Evolutionary conservation across 2,888 invertebrate species (phyloP).

Genomic region (Autographa pulchrina): DNA sequence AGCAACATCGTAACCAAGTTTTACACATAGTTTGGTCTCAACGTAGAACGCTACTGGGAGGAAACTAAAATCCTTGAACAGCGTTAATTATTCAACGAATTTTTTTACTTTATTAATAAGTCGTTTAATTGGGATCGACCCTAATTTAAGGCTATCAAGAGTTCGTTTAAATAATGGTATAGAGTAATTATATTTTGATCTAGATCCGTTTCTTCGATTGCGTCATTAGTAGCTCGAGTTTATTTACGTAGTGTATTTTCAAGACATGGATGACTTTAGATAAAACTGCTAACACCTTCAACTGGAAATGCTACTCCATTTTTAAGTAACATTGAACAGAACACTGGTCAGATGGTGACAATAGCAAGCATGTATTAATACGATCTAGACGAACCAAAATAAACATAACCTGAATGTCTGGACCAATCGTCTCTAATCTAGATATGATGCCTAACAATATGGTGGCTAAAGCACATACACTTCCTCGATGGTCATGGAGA

Average conservation of each 20-base stretch:
- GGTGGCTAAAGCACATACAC: conserved; percentile 39
- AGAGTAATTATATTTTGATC: too few species aligned
- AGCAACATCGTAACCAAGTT: background rate
- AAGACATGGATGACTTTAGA: too few species aligned
- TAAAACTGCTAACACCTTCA: too few species aligned
- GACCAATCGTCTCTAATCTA: conserved; percentile 34
- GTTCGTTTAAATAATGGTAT: background rate
- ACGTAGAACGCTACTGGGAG: background rate
- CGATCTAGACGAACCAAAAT: background rate
- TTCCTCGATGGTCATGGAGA: conserved; percentile 49
- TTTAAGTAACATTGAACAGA: background rate
- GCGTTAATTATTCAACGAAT: background rate
- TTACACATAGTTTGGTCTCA: background rate
- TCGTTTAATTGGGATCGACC: background rate
- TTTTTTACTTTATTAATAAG: conserved; percentile 2
- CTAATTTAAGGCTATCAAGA: background rate
- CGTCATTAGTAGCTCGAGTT: too few species aligned
- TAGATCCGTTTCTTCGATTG: too few species aligned
- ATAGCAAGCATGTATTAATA: background rate
- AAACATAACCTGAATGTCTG: background rate
- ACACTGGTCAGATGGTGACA: background rate
- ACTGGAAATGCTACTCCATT: too few species aligned
- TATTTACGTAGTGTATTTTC: too few species aligned
- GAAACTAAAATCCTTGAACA: background rate
- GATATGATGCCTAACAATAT: conserved; percentile 49